A percentile compares a stretch with the other conserved stretches of the same genome.
phyloP scores from a whole-genome alignment of 2,113 vertebrate species.

The Edolisoma coerulescens region DNA sequence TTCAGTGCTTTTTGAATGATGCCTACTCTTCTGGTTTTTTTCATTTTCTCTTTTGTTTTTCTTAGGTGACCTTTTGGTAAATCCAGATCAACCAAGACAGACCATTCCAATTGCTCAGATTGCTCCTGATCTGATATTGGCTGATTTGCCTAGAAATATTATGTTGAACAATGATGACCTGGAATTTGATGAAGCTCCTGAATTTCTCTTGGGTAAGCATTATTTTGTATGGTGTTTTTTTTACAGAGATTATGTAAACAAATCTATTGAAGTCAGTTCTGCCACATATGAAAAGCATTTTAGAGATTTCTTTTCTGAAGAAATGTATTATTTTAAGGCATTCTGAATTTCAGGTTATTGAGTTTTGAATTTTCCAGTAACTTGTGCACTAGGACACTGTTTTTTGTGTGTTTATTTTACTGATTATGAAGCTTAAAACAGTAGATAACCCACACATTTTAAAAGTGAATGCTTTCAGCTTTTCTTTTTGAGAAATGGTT shows the following conservation, averaged over 20 bases:
- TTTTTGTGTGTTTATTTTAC: not conserved
- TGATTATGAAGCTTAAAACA: not conserved
- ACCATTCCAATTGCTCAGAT: constrained; percentile 89
- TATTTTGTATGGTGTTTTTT: not conserved
- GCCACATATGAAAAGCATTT: not conserved
- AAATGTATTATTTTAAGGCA: not conserved
- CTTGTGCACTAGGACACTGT: not conserved
- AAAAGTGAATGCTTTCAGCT: not conserved
- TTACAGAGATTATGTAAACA: not conserved
- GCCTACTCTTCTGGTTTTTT: not conserved
- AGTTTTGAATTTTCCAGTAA: not conserved
- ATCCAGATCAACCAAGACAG: constrained; percentile 77
- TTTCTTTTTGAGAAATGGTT: not conserved
- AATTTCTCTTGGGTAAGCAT: constrained; percentile 85
- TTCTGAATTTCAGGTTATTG: not conserved
- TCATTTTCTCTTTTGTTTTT: not conserved
- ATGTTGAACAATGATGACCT: constrained; percentile 86
- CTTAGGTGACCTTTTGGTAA: constrained; percentile 84
- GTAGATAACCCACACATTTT: not conserved
- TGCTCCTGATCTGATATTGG: constrained; percentile 89
- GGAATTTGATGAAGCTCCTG: constrained; percentile 81
- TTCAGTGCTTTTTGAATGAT: not conserved
- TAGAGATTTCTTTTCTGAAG: not conserved
- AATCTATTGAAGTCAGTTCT: not conserved
- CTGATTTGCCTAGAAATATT: constrained; percentile 87